These are phyloP conservation scores for Parnassius glacialis DNA, from an alignment of 2,888 invertebrate genomes.

Conservation along the genomic window DNA sequence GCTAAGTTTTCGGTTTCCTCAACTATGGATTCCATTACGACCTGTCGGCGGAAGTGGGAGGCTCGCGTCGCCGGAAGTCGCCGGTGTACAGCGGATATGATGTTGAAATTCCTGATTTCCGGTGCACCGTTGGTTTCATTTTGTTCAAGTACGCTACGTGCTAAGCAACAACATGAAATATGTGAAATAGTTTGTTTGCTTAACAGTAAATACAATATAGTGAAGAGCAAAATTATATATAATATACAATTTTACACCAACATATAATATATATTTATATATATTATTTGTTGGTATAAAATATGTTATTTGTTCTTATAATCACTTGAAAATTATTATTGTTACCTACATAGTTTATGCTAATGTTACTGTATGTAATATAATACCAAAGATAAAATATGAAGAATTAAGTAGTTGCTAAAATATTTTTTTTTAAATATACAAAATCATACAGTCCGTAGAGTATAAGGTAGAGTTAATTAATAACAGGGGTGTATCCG, in stretches of 20 bases:
- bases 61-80: constrained; percentile 57
- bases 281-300: no score
- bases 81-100: constrained; percentile 70
- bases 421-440: background rate
- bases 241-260: no score
- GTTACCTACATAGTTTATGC: no score
- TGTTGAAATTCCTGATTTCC: constrained; percentile 73
- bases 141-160: constrained; percentile 29
- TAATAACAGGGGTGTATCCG: no score
- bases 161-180: constrained; percentile 2
- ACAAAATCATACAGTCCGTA: no score
- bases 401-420: background rate
- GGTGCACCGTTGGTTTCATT: constrained; percentile 41
- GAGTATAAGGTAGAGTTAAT: no score
- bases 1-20: constrained; percentile 21
- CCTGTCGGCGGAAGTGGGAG: constrained; percentile 38
- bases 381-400: no score
- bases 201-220: background rate
- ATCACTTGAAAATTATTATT: no score
- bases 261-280: no score
- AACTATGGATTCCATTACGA: constrained; percentile 24
- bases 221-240: no score
- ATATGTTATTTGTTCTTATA: no score
- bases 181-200: background rate
- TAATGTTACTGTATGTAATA: no score